Evolutionary conservation across 2,797 vertebrate species (phyloP).

Genomic region (Cyprinodon diabolis): DNA sequence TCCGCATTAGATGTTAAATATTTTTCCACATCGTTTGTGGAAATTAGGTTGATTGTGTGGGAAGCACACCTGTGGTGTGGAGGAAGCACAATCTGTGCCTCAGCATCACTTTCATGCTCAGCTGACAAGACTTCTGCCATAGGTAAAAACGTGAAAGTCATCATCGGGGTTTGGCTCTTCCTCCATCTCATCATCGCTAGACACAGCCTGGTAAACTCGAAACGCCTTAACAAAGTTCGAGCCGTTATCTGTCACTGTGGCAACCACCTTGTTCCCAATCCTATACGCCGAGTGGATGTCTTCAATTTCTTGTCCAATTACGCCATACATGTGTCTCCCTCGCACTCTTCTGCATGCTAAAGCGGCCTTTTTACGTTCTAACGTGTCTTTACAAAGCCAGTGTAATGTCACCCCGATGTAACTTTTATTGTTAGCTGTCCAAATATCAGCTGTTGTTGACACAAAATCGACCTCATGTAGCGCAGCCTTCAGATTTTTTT

Average conservation of each 20-base stretch:
- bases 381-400: background rate
- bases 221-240: background rate
- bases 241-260: background rate
- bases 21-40: no score
- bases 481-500: no score
- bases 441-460: no score
- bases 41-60: no score
- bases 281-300: background rate
- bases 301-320: conserved; percentile 1
- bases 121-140: no score
- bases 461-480: no score
- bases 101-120: no score
- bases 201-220: background rate
- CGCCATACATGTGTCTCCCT: conserved; percentile 2
- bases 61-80: no score
- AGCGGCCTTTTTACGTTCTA: background rate
- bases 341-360: background rate
- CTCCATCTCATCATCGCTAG: background rate
- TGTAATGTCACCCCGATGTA: background rate
- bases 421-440: no score
- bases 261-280: background rate
- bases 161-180: background rate
- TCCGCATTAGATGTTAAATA: no score
- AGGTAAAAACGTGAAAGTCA: no score
- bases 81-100: no score